These are phyloP conservation scores for Melikaiella ostensackeni DNA, from an alignment of 2,888 invertebrate species.

Conservation along the genomic window DNA sequence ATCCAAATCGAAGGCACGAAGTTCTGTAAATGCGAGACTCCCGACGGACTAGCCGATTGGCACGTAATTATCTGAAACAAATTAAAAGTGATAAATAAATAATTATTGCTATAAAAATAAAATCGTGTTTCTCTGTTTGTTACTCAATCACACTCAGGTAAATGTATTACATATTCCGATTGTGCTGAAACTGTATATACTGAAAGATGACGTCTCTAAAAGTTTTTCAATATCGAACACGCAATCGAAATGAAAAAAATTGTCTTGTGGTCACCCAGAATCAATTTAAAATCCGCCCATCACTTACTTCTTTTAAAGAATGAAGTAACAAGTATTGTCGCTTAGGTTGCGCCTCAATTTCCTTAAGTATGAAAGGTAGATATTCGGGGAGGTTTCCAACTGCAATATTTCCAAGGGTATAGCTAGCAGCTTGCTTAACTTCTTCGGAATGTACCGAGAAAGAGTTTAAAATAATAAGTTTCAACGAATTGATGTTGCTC, in stretches of 20 bases:
- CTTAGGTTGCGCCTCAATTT: constrained; percentile 96
- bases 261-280: background rate
- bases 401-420: constrained; percentile 96
- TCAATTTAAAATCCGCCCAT: background rate
- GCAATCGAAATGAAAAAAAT: constrained; percentile 14
- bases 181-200: too few relatives aligned
- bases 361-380: constrained; percentile 94
- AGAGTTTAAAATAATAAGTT: constrained; percentile 89
- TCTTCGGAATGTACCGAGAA: constrained; percentile 96
- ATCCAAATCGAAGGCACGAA: constrained; percentile 95
- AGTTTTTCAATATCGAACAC: too few relatives aligned
- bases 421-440: constrained; percentile 98
- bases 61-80: constrained; percentile 80
- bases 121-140: too few relatives aligned
- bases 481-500: constrained; percentile 86
- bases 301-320: constrained; percentile 95
- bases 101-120: background rate
- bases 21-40: constrained; percentile 79
- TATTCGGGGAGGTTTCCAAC: constrained; percentile 96
- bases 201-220: too few relatives aligned
- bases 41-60: constrained; percentile 80
- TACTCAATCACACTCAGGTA: too few relatives aligned
- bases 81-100: constrained; percentile 12
- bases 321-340: constrained; percentile 97
- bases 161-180: too few relatives aligned